Percentiles rank a stretch among this genome's conserved stretches.
Evolutionary conservation across 2,888 invertebrate species (phyloP).

Genomic region (Tridacna crocea): DNA sequence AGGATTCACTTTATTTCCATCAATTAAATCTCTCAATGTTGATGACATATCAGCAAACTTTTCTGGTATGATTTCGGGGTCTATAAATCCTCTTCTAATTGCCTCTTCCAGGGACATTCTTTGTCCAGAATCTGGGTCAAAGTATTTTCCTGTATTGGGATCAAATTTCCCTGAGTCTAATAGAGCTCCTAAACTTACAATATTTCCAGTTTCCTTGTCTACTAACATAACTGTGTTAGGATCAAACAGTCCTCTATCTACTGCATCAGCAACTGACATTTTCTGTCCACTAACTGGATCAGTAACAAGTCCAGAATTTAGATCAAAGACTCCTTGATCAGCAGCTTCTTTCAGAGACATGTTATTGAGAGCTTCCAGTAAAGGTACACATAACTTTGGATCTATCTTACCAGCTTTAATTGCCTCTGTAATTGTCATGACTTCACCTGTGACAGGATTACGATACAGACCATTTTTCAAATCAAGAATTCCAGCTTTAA

Average conservation of each 20-base stretch:
- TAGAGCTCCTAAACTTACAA: constrained; percentile 75
- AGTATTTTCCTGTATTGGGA: constrained; percentile 86
- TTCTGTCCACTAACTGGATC: constrained; percentile 82
- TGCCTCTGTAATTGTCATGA: constrained; percentile 74
- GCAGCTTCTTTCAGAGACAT: constrained; percentile 83
- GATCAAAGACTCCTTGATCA: constrained; percentile 82
- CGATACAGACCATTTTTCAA: constrained; percentile 72
- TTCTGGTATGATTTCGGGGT: constrained; percentile 74
- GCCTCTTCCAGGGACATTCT: constrained; percentile 88
- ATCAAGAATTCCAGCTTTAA: constrained; percentile 74
- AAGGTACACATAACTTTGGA: constrained; percentile 69
- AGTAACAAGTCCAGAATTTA: constrained; percentile 83
- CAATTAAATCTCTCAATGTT: constrained; percentile 77
- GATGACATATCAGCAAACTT: constrained; percentile 76
- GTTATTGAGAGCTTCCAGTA: constrained; percentile 81
- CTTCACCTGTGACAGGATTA: constrained; percentile 68
- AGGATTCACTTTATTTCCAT: constrained; percentile 77
- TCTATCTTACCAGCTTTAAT: constrained; percentile 76
- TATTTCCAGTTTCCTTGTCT: constrained; percentile 76
- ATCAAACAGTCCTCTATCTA: constrained; percentile 87
- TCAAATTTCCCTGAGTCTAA: constrained; percentile 87
- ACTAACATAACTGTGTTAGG: constrained; percentile 80
- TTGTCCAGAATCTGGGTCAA: constrained; percentile 88
- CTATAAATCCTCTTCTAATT: constrained; percentile 89
- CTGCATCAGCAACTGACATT: constrained; percentile 90